Base-by-base conservation (phyloP, 1,140 invertebrate species). In the Ips typographus region DNA sequence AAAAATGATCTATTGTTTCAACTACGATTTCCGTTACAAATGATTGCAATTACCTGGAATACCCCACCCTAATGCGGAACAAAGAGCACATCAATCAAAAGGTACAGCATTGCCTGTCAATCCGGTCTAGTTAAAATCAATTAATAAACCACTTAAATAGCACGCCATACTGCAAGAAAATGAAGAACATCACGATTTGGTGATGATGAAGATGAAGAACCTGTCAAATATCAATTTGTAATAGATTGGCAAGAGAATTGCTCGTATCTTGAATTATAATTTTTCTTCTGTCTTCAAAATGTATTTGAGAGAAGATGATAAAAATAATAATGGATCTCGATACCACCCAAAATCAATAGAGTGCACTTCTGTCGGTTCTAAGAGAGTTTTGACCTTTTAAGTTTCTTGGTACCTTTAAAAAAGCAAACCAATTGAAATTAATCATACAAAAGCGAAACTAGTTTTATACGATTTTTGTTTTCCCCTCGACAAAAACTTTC, bases 1-100 rank as follows among this genome's bases (percentile, higher is more conserved):
- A 49, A 49, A 49, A 49, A 6, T 6, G 44, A 6, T 6, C 44
- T 22, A 49, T 49, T 49, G 44, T 49, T 49, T 49, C 6, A 6
- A 22, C 22, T 6, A 8, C 22, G 44, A 49, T 49, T 22, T 49
- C 22, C 6, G 22, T 1, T 49, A 49, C 22, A 49, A 49, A 49
- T 22, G 22, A 22, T 22, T 3, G 44, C 44, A 49, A 49, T 49
- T 49, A 49, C 44, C 44, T 8, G 44, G 7, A 8, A 49, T 49
- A 49, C 44, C 44, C 44, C 44, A 49, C 44, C 44, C 22, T 49
- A 49, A 49, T n/a, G n/a, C 6, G 38, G 43, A 63, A 63, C 61
- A 63, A 63, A 63, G 61, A 63, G 22, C 44, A 39, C 61, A 63
- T 63, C 61, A 63, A 63, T 63, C 61, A 63, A 36, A 37, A 49